Evolutionary conservation across 1,140 invertebrate species (phyloP), one percentile per base, ranked within the genome.

Genomic region (Papilio polytes): DNA sequence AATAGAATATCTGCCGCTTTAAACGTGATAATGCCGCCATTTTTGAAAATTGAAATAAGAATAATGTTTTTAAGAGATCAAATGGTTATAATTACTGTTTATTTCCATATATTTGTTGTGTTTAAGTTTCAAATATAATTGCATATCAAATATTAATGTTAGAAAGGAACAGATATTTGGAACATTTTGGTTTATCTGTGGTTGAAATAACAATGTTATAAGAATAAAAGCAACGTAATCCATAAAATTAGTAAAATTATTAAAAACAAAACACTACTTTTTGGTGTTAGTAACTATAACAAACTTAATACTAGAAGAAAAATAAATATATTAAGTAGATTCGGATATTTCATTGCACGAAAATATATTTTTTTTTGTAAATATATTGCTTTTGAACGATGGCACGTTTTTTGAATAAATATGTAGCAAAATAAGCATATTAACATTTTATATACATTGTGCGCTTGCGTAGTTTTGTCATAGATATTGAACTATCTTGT

Each of bases 241-340:
- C 56, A 86, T 84, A 85, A 86, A 86, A 91, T 90, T 91, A 90
- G 86, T 88, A 89, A 85, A 87, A 86, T 89, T 85, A 83, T 84
- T 86, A 90, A 91, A 88, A 91, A 89, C 87, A 89, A 89, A 89
- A 85, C 81, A 84, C 88, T 94, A 92, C 85, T 94, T 93, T 94
- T 94, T 94, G 93, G 93, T 94, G 93, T 94, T 94, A 94, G 93
- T 94, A 92, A 82, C 86, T 93, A 90, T 77, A 88, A 87, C 89
- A 90, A 91, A 87, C 86, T 86, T 92, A 89, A 83, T 82, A 79
- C 84, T 89, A 91, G 89, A 85, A 85, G 80, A 88, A 87, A 87
- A 91, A 93, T 93, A 94, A 94, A 94, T 92, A 92, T 80, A 87
- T 91, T 92, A 89, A 90, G 88, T 90, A 88, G 84, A 86, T 86